phyloP scores from a whole-genome alignment of 1,140 invertebrate genomes.

The Linepithema humile region DNA sequence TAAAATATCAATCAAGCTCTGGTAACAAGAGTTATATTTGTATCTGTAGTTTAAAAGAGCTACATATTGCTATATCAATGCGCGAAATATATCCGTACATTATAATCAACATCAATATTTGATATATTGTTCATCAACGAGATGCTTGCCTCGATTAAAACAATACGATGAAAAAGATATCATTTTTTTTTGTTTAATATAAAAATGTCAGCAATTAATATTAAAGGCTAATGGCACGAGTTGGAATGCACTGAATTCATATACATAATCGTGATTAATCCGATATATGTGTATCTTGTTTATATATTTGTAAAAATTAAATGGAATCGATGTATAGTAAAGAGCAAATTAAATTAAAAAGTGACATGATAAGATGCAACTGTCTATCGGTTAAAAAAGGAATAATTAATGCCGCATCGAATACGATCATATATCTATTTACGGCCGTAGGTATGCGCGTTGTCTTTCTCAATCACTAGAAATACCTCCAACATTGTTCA shows the following conservation, averaged over 20 bases:
- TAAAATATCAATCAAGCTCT: constrained; percentile 29
- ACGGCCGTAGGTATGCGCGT: constrained; percentile 38
- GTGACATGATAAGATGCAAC: constrained; percentile 22
- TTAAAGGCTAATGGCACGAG: constrained; percentile 8
- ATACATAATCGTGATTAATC: constrained; percentile 7
- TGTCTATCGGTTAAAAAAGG: constrained; percentile 9
- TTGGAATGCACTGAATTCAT: constrained; percentile 34
- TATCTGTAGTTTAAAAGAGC: constrained; percentile 22
- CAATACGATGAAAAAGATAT: constrained; percentile 7
- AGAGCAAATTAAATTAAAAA: constrained; percentile 23
- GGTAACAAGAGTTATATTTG: constrained; percentile 49
- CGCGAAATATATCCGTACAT: neutral
- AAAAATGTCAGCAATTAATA: neutral
- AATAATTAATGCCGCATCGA: constrained; percentile 11
- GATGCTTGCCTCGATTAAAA: neutral
- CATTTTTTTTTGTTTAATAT: neutral
- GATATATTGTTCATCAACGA: constrained; percentile 2
- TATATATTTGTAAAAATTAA: constrained; percentile 31
- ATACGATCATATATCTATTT: constrained; percentile 44
- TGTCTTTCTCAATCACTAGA: constrained; percentile 3
- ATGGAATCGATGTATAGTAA: neutral
- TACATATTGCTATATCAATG: constrained; percentile 7
- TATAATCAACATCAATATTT: constrained; percentile 15
- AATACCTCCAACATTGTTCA: constrained; percentile 3
- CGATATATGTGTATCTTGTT: neutral